phyloP scores from a whole-genome alignment of 2,797 vertebrate genomes.

The Spheniscus humboldti region DNA sequence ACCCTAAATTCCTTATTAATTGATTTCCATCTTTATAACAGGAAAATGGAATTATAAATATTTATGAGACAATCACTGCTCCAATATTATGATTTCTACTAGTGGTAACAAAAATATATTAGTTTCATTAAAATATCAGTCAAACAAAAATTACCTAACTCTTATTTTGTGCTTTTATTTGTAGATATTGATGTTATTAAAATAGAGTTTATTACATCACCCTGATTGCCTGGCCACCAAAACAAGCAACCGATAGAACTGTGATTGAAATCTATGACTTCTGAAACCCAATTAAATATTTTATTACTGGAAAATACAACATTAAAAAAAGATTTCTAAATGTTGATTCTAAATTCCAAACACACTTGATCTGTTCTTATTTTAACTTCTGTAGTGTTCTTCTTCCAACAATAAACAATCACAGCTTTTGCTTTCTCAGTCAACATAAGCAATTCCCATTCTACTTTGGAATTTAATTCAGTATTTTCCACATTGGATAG shows the following conservation, averaged over 20 bases:
- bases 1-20: neutral
- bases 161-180: neutral
- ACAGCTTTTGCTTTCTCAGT: neutral
- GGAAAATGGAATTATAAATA: neutral
- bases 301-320: neutral
- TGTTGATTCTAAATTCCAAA: neutral
- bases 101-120: neutral
- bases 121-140: neutral
- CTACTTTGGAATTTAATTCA: neutral
- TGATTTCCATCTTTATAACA: neutral
- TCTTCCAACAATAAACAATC: neutral
- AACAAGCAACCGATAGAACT: neutral
- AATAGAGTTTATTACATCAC: neutral
- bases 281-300: neutral
- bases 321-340: neutral
- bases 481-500: neutral
- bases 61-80: neutral
- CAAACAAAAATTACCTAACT: neutral
- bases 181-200: neutral
- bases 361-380: neutral
- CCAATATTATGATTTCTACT: neutral
- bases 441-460: neutral
- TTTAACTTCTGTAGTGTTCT: neutral
- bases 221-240: neutral
- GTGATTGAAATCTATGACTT: neutral